Base-by-base conservation (phyloP, 2,888 invertebrate species). In the Drosophila buzzatii region DNA sequence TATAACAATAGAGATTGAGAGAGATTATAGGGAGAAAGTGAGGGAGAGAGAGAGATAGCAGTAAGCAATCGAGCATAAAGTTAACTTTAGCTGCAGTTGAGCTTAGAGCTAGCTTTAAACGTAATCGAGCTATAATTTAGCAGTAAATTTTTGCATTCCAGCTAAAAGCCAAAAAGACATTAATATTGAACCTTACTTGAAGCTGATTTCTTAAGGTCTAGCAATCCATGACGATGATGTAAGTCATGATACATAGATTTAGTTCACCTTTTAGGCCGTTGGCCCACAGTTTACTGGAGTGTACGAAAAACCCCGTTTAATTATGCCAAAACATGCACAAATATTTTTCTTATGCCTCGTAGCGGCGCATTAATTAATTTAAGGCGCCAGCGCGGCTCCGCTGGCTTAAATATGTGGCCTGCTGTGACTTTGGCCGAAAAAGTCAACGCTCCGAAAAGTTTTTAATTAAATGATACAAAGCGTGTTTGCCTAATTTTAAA, bases 291-390 rank as follows among this genome's bases (percentile, higher is more conserved):
- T 41, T 37, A 45, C 23, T 51, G 55, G 47, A 63, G 66, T 64
- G 67, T 39, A 59, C 57, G 61, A 66, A 75, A 70, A 75, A 68
- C 59, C 78, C 81, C 85, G 79, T 86, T 82, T 85, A 88, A 85
- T 85, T 86, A 86, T 90, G 90, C 85, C 73, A 52, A 61, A 90
- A 82, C 85, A 86, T 79, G 85, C 81, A 68, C 81, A 85, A 90
- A 88, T 90, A 82, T 85, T 90, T 85, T 88, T 74, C 73, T 89
- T 81, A 69, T 80, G 82, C 82, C 81, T 63, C 61, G 66, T 53
- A 71, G 75, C 69, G 70, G 70, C 66, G 77, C 85, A 87, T 84
- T 85, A 89, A 85, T 85, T 85, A 89, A 89, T 81, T 84, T 82
- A 74, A 74, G 82, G 70, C 71, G 53, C 58, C 65, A 58, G 52